A percentile compares a stretch with the other conserved stretches of the same genome.
Conservation (phyloP, 2,797 vertebrate species). For the Arrhamphus sclerolepis region DNA sequence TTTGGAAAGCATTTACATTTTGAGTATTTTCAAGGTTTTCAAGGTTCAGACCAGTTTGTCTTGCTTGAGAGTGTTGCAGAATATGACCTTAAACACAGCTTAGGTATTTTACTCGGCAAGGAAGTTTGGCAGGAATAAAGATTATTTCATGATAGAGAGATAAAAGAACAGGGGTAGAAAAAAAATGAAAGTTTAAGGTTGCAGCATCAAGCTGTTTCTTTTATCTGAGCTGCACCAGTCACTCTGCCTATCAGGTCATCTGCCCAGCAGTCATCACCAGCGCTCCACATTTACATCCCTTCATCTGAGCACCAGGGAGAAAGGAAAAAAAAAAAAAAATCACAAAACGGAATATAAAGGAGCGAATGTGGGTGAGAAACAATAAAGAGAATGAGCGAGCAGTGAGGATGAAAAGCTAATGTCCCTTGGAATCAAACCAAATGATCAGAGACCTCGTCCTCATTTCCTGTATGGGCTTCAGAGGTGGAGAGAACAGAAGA, state of each 20-base stretch:
- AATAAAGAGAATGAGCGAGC: slow-evolving; percentile 30
- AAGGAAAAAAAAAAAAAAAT: slow-evolving; percentile 8
- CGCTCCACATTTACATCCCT: slow-evolving; percentile 41
- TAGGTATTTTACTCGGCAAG: slow-evolving; percentile 1
- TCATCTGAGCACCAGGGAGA: slow-evolving; percentile 28
- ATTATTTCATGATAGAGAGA: slow-evolving; percentile 9
- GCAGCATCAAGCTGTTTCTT: slow-evolving; percentile 10
- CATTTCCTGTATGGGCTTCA: slow-evolving; percentile 46
- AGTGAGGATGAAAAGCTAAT: slow-evolving; percentile 16
- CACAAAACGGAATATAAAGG: slow-evolving; percentile 19
- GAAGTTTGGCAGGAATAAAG: neutral
- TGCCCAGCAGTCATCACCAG: slow-evolving; percentile 39
- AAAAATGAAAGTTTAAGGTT: slow-evolving; percentile 12
- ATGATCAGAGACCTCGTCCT: slow-evolving; percentile 36
- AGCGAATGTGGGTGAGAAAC: slow-evolving; percentile 11
- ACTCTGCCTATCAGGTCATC: slow-evolving; percentile 37
- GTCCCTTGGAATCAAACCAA: slow-evolving; percentile 36
- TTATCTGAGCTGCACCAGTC: slow-evolving; percentile 30
- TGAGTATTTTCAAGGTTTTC: slow-evolving; percentile 32
- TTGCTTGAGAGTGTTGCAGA: slow-evolving; percentile 15
- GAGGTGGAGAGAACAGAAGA: slow-evolving; percentile 19
- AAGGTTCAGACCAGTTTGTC: slow-evolving; percentile 35
- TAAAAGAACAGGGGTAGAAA: neutral
- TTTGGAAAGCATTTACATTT: slow-evolving; percentile 58
- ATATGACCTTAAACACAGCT: neutral